Conservation (phyloP, 1,140 invertebrate genomes). For the Solenopsis invicta region DNA sequence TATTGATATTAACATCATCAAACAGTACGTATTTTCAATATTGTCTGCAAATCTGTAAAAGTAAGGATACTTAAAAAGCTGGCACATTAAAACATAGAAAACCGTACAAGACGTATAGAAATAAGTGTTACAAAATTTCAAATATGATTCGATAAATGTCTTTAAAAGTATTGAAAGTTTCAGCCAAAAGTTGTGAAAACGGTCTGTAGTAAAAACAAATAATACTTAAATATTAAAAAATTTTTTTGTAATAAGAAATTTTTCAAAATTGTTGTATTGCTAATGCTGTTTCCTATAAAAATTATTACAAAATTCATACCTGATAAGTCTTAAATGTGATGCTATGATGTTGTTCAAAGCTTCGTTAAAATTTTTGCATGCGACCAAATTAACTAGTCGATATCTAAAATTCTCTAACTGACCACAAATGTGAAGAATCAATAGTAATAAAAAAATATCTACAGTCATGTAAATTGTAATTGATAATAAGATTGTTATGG, state of each 20-base stretch:
- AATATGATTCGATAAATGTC: too few species aligned
- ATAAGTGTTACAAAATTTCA: too few species aligned
- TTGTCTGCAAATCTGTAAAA: conserved; percentile 16
- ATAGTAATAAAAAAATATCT: conserved; percentile 31
- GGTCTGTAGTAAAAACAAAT: too few species aligned
- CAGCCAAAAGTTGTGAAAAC: too few species aligned
- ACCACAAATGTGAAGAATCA: conserved; percentile 32
- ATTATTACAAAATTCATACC: conserved; percentile 15
- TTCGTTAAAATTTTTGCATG: background rate
- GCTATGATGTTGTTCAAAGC: background rate
- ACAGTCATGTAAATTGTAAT: conserved; percentile 28
- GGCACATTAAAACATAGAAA: background rate
- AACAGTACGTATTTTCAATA: conserved; percentile 28
- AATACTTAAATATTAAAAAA: background rate
- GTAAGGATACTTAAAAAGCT: background rate
- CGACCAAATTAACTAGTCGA: background rate
- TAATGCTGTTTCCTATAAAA: too few species aligned
- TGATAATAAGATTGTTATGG: background rate
- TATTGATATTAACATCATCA: conserved; percentile 38
- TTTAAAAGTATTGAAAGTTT: too few species aligned
- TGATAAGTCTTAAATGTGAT: conserved; percentile 40
- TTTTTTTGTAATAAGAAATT: background rate
- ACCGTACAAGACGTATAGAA: background rate
- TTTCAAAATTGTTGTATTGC: background rate
- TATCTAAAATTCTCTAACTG: conserved; percentile 51